Evolutionary conservation across 2,113 vertebrate genomes (phyloP).

Genomic region (Laterallus jamaicensis): DNA sequence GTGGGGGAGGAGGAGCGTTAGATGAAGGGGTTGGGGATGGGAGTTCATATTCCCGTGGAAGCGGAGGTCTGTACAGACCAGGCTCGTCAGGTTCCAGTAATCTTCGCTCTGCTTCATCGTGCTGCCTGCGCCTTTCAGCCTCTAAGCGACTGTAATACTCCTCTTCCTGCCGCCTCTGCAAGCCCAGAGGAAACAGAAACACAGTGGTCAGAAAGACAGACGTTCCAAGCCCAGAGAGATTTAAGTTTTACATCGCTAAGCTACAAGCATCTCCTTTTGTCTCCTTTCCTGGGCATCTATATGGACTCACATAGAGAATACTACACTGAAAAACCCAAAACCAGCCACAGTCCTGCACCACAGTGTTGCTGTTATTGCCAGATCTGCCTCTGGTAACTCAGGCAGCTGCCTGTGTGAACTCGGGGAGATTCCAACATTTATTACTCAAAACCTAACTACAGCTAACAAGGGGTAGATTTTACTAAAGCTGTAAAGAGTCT

Average conservation of each 20-base stretch:
- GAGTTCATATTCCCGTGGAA: slow-evolving; percentile 94
- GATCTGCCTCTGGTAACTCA: background rate
- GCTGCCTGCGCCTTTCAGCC: slow-evolving; percentile 93
- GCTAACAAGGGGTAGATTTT: background rate
- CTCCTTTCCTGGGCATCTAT: background rate
- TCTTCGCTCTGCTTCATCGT: slow-evolving; percentile 92
- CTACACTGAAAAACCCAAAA: background rate
- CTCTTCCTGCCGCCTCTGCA: slow-evolving; percentile 96
- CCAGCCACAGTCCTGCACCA: background rate
- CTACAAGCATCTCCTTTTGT: background rate
- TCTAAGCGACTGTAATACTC: slow-evolving; percentile 97
- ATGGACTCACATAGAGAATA: background rate
- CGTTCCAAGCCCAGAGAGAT: background rate
- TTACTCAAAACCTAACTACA: background rate
- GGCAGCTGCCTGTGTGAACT: background rate
- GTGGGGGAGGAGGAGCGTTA: slow-evolving; percentile 91
- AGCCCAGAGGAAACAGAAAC: slow-evolving; percentile 65
- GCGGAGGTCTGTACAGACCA: slow-evolving; percentile 96
- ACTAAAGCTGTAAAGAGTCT: background rate
- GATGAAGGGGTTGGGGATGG: slow-evolving; percentile 74
- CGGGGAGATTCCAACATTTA: background rate
- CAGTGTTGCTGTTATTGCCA: background rate
- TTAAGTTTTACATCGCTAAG: background rate
- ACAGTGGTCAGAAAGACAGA: slow-evolving; percentile 15
- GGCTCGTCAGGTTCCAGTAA: slow-evolving; percentile 93